phyloP scores from a whole-genome alignment of 2,113 vertebrate species.

The Campylorhamphus procurvoides region DNA sequence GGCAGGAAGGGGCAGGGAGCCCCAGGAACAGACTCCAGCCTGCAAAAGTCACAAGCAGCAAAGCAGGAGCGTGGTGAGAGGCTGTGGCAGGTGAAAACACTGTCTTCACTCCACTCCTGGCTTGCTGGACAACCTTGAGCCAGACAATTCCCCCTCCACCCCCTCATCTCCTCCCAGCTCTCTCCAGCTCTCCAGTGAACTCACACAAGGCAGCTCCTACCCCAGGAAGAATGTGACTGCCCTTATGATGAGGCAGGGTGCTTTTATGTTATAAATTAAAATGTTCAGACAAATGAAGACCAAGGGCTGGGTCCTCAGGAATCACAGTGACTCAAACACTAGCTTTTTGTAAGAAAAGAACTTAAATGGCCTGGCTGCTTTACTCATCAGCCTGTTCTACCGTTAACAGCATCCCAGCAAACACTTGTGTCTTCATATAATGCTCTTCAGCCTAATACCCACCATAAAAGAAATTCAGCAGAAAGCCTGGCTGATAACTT shows the following conservation, averaged over 20 bases:
- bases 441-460: neutral
- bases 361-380: neutral
- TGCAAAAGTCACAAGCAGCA: neutral
- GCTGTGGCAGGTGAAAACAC: neutral
- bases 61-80: neutral
- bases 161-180: fast-evolving
- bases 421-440: neutral
- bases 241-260: neutral
- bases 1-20: neutral
- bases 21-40: neutral
- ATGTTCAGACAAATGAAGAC: neutral
- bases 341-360: neutral
- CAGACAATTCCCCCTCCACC: neutral
- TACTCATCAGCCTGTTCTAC: neutral
- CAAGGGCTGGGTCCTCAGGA: neutral
- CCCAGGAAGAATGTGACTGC: neutral
- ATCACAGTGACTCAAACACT: neutral
- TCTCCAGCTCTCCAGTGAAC: neutral
- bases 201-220: neutral
- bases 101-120: neutral
- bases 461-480: conserved; percentile 4
- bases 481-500: neutral
- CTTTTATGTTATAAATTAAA: neutral
- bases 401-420: neutral
- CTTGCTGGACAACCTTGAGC: neutral